Base-by-base conservation (phyloP, 2,113 vertebrate species). In the Mobula hypostoma region DNA sequence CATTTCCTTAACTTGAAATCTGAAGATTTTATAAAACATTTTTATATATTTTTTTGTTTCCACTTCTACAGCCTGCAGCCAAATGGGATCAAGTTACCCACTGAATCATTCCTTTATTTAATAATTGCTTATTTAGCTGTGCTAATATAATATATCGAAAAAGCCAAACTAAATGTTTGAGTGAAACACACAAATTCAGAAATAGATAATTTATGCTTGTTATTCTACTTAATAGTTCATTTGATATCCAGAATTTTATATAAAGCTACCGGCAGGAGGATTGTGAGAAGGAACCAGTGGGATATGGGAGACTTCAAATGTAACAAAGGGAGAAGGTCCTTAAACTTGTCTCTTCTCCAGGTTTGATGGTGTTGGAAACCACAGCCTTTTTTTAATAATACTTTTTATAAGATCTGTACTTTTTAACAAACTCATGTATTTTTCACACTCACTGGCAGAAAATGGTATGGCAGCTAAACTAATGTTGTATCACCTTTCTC, bases 131-230 rank as follows among this genome's bases (percentile, higher is more conserved):
- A 68, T 90, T 90, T 90, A 90, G 85, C 61, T 90, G 85, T 90
- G 66, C 85, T 68, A 90, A 90, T 90, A 90, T 32, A 90, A 90
- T 79, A 15, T 66, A 14, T 66, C 66, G 9, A 29, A 6, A 61
- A 90, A 36, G 85, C 85, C 58, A 90, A 90, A 90, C 61, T 68
- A 90, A 90, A 90, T 90, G 85, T 90, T 90, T 90, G 61, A 90
- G 66, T 90, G 85, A 90, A 90, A 90, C 61, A 66, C n/a, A n/a
- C n/a, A 90, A n/a, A 66, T 32, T 29, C 29, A 32, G n/a, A 90
- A 68, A 90, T 90, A 90, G 61, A 68, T 90, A 3, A n/a, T 29
- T 48, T 58, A 66, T 66, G n/a, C 85, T 36, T 90, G 61, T n/a
- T 7, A 66, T 90, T 90, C 29, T 58, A 90, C 29, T 32, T 90